These are phyloP conservation scores for Sigmodon hispidus DNA, from an alignment of 2,113 vertebrate genomes.

Conservation along the genomic window DNA sequence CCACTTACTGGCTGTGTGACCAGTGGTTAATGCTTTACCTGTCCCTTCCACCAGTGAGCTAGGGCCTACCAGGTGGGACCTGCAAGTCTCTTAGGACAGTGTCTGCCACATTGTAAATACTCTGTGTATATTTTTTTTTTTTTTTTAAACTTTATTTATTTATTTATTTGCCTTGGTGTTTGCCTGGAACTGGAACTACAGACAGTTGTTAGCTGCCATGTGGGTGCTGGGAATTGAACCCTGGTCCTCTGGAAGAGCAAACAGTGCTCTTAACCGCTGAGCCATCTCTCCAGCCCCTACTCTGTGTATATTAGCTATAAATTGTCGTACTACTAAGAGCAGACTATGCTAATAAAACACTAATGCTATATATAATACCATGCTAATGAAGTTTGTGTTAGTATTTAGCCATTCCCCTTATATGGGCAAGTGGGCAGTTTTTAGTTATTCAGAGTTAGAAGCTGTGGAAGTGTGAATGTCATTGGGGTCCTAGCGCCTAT, in stretches of 20 bases:
- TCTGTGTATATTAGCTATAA: not conserved
- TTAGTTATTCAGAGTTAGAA: not conserved
- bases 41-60: not conserved
- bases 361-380: not conserved
- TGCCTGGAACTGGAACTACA: too few species aligned
- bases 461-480: not conserved
- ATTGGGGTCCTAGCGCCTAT: too few species aligned
- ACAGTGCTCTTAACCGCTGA: too few species aligned
- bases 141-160: too few species aligned
- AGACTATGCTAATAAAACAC: not conserved
- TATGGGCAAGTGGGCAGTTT: not conserved
- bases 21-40: too few species aligned
- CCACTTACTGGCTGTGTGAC: not conserved
- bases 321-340: not conserved
- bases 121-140: not conserved
- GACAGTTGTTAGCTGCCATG: too few species aligned
- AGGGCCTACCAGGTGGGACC: not conserved
- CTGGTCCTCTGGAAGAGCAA: too few species aligned
- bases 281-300: too few species aligned
- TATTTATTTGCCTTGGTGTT: too few species aligned
- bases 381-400: not conserved
- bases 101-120: not conserved
- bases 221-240: too few species aligned
- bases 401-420: not conserved
- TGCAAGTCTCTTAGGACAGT: not conserved